Evolutionary conservation across 2,113 vertebrate genomes (phyloP).

Genomic region (Danionella cerebrum): DNA sequence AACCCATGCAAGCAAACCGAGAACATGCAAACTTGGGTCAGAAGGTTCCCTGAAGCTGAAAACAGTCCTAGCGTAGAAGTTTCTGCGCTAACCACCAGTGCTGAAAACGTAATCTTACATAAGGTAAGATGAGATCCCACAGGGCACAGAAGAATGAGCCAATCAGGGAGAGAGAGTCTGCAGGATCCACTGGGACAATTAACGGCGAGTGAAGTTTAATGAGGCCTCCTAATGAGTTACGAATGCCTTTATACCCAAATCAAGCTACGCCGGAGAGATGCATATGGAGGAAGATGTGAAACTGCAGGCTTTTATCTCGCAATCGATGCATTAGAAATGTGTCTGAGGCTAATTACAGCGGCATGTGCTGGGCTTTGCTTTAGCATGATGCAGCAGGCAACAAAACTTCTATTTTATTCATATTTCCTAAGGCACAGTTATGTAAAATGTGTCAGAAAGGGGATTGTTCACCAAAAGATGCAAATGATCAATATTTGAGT

Average conservation of each 20-base stretch:
- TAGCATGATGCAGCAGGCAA: neutral
- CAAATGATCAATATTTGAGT: too few species aligned
- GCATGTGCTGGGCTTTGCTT: neutral
- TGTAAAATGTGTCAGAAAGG: too few species aligned
- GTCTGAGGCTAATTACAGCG: neutral
- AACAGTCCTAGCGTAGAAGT: too few species aligned
- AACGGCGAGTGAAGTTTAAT: neutral
- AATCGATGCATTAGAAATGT: neutral
- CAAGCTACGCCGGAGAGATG: neutral
- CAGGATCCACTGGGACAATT: neutral
- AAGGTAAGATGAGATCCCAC: neutral
- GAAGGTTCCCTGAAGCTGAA: too few species aligned
- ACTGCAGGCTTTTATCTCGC: neutral
- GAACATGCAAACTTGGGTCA: too few species aligned
- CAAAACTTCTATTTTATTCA: neutral
- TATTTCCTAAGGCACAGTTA: too few species aligned
- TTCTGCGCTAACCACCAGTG: too few species aligned
- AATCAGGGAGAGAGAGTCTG: neutral
- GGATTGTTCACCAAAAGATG: too few species aligned
- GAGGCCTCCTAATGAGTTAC: neutral
- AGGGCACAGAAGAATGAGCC: neutral
- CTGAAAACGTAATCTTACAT: too few species aligned
- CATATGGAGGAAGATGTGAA: neutral
- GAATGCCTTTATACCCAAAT: neutral
- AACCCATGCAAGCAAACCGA: too few species aligned